Base-by-base conservation (phyloP, 2,888 invertebrate species). In the Drosophila anomalata region DNA sequence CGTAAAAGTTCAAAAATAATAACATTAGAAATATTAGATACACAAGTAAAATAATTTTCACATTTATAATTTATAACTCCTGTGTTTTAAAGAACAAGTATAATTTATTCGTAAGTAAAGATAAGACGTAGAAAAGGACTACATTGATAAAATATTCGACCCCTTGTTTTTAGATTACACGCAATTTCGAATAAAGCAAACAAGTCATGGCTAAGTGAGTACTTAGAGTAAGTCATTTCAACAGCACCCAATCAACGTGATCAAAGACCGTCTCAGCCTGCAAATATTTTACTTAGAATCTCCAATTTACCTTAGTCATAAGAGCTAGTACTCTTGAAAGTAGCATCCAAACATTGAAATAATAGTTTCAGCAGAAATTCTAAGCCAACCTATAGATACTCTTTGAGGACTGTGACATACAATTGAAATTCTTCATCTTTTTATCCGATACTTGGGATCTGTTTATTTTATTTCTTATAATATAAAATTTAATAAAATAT, bases 161-260 rank as follows among this genome's bases (percentile, higher is more conserved):
- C 17, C 17, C 6, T 14, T 9, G 5, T 20, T 24, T n/a, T 65
- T 42, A 14, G 17, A 29, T 9, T 22, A 17, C 6, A 9, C 7
- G 22, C 31, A 51, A 42, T 42, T 31, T 17, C 48, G 11, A 17
- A 17, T 17, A 31, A 26, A 47, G 22, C 17, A 14, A 48, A 48
- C 48, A 50, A 50, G 50, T 50, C 52, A 53, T 39, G 52, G 52
- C 24, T 17, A 53, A 53, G 39, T 31, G 20, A 31, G 50, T 31
- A 50, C 29, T 48, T 52, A 29, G 6, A 29, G 29, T 29, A 33
- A 46, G 70, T 71, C 48, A 61, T 65, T 62, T 67, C 76, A 75
- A 78, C 75, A 68, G 47, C 81, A 75, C 57, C 81, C 50, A 31
- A 75, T 80, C 75, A 78, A 66, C 62, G 59, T 24, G 51, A 39